phyloP scores from a whole-genome alignment of 2,888 invertebrate species.

The Leptinotarsa juncta region DNA sequence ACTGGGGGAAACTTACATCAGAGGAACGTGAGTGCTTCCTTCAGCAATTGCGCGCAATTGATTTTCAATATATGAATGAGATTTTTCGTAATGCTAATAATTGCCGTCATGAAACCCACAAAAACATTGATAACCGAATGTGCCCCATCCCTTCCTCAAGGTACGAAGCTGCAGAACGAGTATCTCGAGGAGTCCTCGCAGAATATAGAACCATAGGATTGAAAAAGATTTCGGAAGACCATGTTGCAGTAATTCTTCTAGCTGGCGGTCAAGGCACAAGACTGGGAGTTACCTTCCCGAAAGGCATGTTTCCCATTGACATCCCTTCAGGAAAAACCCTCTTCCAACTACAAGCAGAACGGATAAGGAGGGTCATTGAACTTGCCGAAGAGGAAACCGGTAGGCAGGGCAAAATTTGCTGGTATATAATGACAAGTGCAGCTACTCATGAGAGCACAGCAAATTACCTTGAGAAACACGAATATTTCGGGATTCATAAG shows the following conservation, averaged over 20 bases:
- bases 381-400: constrained; percentile 78
- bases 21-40: constrained; percentile 50
- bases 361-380: constrained; percentile 82
- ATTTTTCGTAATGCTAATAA: constrained; percentile 53
- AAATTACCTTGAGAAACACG: constrained; percentile 81
- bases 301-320: constrained; percentile 95
- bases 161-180: constrained; percentile 78
- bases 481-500: constrained; percentile 86
- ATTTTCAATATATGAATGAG: constrained; percentile 55
- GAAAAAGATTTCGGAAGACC: constrained; percentile 70
- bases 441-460: constrained; percentile 88
- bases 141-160: constrained; percentile 85
- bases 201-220: constrained; percentile 78
- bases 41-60: constrained; percentile 51
- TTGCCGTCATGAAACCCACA: constrained; percentile 71
- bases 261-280: constrained; percentile 99
- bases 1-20: constrained; percentile 49
- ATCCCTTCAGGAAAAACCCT: constrained; percentile 90
- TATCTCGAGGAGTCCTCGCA: constrained; percentile 69
- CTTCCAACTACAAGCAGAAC: constrained; percentile 95
- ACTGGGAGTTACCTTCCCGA: constrained; percentile 93
- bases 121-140: constrained; percentile 80
- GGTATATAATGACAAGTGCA: constrained; percentile 98
- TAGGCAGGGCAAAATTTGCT: constrained; percentile 71
- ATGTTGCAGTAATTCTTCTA: constrained; percentile 89